phyloP scores from a whole-genome alignment of 2,797 vertebrate genomes.

The Coregonus sp. region DNA sequence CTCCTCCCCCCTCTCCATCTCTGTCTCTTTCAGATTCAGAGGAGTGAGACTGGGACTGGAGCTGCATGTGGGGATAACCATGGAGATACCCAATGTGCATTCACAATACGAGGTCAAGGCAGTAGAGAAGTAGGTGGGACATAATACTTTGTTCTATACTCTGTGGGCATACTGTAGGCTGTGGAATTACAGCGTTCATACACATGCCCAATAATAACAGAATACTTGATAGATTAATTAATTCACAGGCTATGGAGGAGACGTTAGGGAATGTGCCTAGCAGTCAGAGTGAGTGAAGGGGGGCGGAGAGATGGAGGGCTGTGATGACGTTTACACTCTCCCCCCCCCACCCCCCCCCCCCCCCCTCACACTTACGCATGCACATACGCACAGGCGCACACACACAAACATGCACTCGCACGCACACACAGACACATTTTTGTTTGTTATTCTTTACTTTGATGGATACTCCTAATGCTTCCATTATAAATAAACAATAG shows the following conservation, averaged over 20 bases:
- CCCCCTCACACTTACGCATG: too few relatives aligned
- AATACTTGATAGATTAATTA: conserved; percentile 37
- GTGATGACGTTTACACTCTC: conserved; percentile 33
- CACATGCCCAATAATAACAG: conserved; percentile 6
- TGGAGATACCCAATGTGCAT: conserved; percentile 7
- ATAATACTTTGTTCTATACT: conserved; percentile 50
- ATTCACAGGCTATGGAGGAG: conserved; percentile 21
- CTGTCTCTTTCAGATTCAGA: conserved; percentile 55
- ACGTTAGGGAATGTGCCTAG: conserved; percentile 31
- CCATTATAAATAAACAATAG: conserved; percentile 29
- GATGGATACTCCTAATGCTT: background rate
- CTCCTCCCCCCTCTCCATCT: conserved; percentile 15
- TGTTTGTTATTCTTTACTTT: background rate
- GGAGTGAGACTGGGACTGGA: conserved; percentile 60
- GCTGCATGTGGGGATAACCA: conserved; percentile 56
- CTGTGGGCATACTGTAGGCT: conserved; percentile 38
- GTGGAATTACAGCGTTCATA: conserved; percentile 52
- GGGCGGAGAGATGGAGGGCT: conserved; percentile 5
- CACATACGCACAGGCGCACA: too few relatives aligned
- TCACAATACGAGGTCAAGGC: conserved; percentile 47
- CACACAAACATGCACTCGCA: background rate
- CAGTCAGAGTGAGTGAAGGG: conserved; percentile 12
- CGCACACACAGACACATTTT: conserved; percentile 10
- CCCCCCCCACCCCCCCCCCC: background rate
- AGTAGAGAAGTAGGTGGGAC: conserved; percentile 47